Percentiles rank a stretch among this genome's conserved stretches.
phyloP scores from a whole-genome alignment of 2,113 vertebrate genomes.

The Vidua chalybeata region DNA sequence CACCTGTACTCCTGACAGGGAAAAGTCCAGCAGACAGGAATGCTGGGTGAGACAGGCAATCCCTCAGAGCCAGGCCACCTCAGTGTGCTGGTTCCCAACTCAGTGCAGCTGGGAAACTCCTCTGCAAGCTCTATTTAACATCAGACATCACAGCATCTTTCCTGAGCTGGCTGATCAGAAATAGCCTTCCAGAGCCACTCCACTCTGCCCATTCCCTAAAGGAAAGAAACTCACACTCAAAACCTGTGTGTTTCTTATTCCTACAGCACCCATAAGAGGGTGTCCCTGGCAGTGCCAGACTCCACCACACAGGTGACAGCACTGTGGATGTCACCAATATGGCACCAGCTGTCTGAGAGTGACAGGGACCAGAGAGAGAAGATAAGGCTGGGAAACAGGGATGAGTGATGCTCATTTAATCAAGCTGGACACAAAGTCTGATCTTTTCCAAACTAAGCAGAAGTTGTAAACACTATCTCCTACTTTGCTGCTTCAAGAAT shows the following conservation, averaged over 20 bases:
- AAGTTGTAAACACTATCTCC: neutral
- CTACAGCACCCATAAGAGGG: neutral
- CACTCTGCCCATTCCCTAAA: neutral
- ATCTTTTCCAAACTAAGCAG: neutral
- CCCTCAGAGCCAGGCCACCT: neutral
- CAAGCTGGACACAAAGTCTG: neutral
- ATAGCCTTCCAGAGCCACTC: neutral
- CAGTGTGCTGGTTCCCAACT: fast-evolving
- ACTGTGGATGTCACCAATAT: neutral
- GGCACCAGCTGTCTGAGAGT: neutral
- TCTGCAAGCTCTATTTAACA: neutral
- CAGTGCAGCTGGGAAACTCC: neutral
- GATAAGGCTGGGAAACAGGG: neutral
- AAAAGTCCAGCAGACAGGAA: neutral
- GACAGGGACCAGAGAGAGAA: neutral
- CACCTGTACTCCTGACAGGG: neutral
- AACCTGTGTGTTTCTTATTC: neutral
- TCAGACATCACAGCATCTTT: neutral
- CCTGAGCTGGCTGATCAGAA: neutral
- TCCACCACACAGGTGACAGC: neutral
- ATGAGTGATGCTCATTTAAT: neutral
- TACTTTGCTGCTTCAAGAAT: neutral
- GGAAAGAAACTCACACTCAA: neutral
- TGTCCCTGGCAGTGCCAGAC: neutral
- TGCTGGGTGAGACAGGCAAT: neutral